Base-by-base conservation (phyloP, 2,797 vertebrate species). In the Glossophaga mutica region DNA sequence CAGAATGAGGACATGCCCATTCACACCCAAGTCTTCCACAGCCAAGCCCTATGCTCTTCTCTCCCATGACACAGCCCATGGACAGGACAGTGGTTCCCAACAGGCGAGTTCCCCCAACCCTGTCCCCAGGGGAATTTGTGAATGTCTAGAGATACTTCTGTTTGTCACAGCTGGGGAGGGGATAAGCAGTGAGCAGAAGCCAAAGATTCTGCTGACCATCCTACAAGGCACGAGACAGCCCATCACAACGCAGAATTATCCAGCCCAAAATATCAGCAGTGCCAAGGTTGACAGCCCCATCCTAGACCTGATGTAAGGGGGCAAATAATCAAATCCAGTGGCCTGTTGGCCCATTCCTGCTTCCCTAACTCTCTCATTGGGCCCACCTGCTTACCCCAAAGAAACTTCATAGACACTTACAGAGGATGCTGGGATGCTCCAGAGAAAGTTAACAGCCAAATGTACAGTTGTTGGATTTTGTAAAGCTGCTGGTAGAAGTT, bases 401-500 rank as follows among this genome's bases (percentile, higher is more conserved):
- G 86, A 94, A 65, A 74, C 9, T 12, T 79, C 50, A 6, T 0
- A 91, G 85, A 59, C 9, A 5, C 65, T 42, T 55, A 81, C 95
- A 93, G 94, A 96, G 84, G 91, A 96, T 73, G 87, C 57, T 48
- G 87, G 93, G 87, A 93, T 78, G 44, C 77, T 78, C 48, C 2
- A 22, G 77, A 76, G 71, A 78, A 94, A 90, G 89, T 85, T 76
- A 93, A 85, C 29, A 21, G 71, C 81, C 78, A 96, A 84, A 79
- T 29, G 62, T 32, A n/a, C 73, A 92, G 76, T 94, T 50, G 91
- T 22, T 87, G 68, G 79, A 55, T 96, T 97, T 93, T 96, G 73
- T 65, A 70, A 94, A 95, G 94, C 87, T 32, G 68, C 91, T 87
- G 94, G 86, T 88, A 87, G 96, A 97, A 97, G 97, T 97, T 98